A percentile compares a stretch with the other conserved stretches of the same genome.
These are phyloP conservation scores for Pteronotus mesoamericanus DNA, from an alignment of 2,797 vertebrate genomes.

Conservation along the genomic window DNA sequence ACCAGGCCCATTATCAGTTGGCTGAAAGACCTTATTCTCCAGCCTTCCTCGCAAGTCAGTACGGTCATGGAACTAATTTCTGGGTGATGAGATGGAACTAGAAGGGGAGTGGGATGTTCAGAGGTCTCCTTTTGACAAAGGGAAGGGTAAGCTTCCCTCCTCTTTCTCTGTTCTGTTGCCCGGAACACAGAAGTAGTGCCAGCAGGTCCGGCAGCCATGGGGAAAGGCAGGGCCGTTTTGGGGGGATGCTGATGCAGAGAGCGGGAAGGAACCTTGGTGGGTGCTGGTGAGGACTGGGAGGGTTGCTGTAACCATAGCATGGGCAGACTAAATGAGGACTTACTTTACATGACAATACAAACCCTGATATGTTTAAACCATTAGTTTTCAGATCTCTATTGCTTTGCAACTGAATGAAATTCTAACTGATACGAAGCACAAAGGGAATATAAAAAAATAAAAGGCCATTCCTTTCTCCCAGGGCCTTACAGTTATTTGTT, in stretches of 20 bases:
- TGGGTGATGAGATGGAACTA: not conserved
- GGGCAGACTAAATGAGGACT: not conserved
- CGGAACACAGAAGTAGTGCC: not conserved
- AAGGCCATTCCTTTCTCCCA: not conserved
- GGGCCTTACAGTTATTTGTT: not conserved
- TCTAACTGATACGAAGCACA: not conserved
- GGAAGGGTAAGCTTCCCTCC: not conserved
- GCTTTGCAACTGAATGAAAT: not conserved
- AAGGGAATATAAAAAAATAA: not conserved
- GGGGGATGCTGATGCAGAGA: not conserved
- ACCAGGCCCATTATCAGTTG: not conserved
- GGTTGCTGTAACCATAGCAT: accelerated
- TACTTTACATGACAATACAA: not conserved
- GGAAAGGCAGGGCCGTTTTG: not conserved
- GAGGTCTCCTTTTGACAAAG: not conserved
- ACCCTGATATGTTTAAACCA: not conserved
- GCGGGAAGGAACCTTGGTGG: not conserved
- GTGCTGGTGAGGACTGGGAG: not conserved
- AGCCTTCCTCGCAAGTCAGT: not conserved
- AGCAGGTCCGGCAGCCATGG: not conserved
- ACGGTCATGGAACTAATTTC: not conserved
- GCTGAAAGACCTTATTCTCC: not conserved
- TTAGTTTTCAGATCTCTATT: not conserved
- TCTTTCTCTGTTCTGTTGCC: not conserved
- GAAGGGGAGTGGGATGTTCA: not conserved